These are phyloP conservation scores for Cataglyphis hispanica DNA, from an alignment of 1,140 invertebrate genomes.

Conservation along the genomic window DNA sequence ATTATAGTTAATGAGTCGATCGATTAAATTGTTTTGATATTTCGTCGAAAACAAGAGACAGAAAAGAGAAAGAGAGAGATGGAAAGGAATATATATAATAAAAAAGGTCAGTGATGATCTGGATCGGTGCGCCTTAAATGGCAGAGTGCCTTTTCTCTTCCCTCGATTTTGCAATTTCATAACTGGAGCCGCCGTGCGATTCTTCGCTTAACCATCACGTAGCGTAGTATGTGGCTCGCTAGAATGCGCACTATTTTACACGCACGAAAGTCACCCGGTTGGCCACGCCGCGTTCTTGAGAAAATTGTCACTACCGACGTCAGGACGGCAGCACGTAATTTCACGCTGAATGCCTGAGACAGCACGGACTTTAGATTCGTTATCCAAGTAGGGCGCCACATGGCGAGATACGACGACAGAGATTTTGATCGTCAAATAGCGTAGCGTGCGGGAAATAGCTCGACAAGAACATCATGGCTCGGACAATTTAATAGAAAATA, in stretches of 20 bases:
- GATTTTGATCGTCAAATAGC: constrained; percentile 46
- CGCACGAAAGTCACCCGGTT: constrained; percentile 50
- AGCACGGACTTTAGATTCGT: constrained; percentile 45
- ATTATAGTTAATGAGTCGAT: constrained; percentile 35
- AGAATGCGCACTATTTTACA: constrained; percentile 42
- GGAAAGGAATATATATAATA: background rate
- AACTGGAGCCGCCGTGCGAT: constrained; percentile 37
- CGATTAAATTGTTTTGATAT: constrained; percentile 38
- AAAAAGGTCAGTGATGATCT: constrained; percentile 10
- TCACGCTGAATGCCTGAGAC: constrained; percentile 45
- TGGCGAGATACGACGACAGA: constrained; percentile 16
- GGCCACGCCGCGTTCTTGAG: constrained; percentile 59
- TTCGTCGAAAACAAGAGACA: background rate
- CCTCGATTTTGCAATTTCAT: constrained; percentile 63
- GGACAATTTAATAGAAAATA: background rate
- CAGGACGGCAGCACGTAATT: constrained; percentile 9
- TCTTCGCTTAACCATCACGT: constrained; percentile 55
- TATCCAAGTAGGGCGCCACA: constrained; percentile 53
- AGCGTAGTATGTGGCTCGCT: constrained; percentile 40
- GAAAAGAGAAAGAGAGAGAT: background rate
- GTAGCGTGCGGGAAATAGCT: constrained; percentile 17
- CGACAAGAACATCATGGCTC: background rate
- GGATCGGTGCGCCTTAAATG: constrained; percentile 69
- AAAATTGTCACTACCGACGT: constrained; percentile 60
- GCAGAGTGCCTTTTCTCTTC: constrained; percentile 61